Base-by-base conservation (phyloP, 2,888 invertebrate genomes). In the Sinelater perroti region DNA sequence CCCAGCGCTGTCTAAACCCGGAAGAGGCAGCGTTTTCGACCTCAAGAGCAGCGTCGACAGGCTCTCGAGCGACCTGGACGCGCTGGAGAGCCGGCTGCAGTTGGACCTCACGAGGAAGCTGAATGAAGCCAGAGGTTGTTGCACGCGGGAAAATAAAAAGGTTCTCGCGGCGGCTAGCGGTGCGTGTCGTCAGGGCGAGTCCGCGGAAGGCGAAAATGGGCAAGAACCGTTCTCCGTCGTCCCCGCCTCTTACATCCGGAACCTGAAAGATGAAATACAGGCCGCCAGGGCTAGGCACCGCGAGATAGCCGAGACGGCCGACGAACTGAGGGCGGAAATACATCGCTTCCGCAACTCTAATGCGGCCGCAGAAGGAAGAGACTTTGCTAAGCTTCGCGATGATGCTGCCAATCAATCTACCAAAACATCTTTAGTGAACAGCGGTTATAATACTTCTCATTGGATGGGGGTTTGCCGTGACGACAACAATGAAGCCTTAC, bases 261-360 rank as follows among this genome's bases (percentile, higher is more conserved):
- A 61, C 18, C 36, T 70, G 4, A 67, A 59, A 53, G 52, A 64
- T 11, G 70, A 70, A 57, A 60, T 70, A 4, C 5, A 14, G 0
- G 18, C 46, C 10, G 40, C 55, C 1, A 58, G 51, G 33, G 10
- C 56, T 1, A 45, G 55, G 8, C 40, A 55, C 2, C 26, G 50
- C 5, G 55, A 66, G 4, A 47, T 61, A 5, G 60, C 55, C 38
- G 60, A 63, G 31, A 53, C 63, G 2, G 66, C 67, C 4, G 60
- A 58, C 4, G 64, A 67, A 50, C 45, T 70, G 14, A 64, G 63
- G 44, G 57, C 60, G 6, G 70, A 70, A 64, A 67, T 70, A 20
- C 58, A 61, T 1, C 55, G 63, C 26, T 67, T 64, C 30, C 28
- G 30, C 5, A 44, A 44, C 16, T 14, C 16, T 13, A 30, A 30